Evolutionary conservation across 2,113 vertebrate genomes (phyloP).

Genomic region (Sorex fumeus): DNA sequence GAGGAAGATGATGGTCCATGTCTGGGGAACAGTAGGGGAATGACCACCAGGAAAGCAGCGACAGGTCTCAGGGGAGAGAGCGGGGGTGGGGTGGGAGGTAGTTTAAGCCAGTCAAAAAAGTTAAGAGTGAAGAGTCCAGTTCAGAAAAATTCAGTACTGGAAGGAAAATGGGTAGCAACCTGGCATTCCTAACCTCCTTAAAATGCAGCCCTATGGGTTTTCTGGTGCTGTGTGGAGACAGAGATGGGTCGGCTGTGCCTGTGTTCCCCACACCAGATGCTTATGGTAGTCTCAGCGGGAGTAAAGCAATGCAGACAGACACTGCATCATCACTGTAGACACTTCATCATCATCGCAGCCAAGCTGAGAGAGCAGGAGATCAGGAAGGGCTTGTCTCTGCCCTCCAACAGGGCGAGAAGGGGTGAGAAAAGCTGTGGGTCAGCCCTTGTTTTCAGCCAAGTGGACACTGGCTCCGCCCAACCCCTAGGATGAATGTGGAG

Average conservation of each 20-base stretch:
- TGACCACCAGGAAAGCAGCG: not conserved
- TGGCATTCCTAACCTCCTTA: not conserved
- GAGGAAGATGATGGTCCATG: not conserved
- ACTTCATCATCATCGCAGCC: too few relatives aligned
- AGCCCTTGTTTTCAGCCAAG: not conserved
- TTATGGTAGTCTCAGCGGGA: not conserved
- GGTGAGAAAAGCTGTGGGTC: not conserved
- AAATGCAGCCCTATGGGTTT: not conserved
- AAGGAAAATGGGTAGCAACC: not conserved
- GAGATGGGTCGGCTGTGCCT: not conserved
- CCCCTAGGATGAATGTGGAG: not conserved
- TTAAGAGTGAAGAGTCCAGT: not conserved
- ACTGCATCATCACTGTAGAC: not conserved
- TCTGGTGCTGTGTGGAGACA: not conserved
- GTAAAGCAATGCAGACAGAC: not conserved
- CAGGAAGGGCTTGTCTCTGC: not conserved
- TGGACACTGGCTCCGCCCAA: not conserved
- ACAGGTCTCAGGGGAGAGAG: not conserved
- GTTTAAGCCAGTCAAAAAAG: not conserved
- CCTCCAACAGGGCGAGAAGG: not conserved
- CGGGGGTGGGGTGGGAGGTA: too few relatives aligned
- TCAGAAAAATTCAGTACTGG: not conserved
- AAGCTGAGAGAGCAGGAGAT: too few relatives aligned
- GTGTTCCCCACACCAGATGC: not conserved
- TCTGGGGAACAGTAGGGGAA: not conserved